These are phyloP conservation scores for Scatophagus argus DNA, from an alignment of 2,113 vertebrate genomes.

Conservation along the genomic window DNA sequence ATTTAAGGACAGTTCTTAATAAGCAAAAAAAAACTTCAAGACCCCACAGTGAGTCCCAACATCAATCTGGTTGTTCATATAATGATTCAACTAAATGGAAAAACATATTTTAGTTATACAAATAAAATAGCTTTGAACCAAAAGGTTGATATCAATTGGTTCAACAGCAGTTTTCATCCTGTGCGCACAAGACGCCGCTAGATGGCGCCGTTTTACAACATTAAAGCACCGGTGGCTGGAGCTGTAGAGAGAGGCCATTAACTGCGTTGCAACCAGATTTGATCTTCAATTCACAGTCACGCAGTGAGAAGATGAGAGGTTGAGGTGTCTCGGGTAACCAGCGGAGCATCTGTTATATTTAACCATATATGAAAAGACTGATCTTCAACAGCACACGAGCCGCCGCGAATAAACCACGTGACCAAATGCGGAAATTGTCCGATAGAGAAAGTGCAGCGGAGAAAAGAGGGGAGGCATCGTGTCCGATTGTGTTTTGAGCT, in stretches of 20 bases:
- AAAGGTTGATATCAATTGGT: too few relatives aligned
- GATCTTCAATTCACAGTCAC: neutral
- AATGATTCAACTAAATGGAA: too few relatives aligned
- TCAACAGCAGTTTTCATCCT: too few relatives aligned
- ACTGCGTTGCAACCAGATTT: neutral
- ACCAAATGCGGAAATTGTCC: constrained; percentile 67
- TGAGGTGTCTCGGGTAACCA: neutral
- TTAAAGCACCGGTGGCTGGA: too few relatives aligned
- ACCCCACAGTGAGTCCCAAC: too few relatives aligned
- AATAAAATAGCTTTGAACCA: too few relatives aligned
- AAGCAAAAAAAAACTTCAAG: too few relatives aligned
- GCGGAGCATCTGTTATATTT: neutral
- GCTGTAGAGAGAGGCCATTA: neutral
- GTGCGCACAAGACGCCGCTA: neutral
- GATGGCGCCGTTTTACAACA: neutral
- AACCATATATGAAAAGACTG: neutral
- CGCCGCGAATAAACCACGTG: constrained; percentile 53
- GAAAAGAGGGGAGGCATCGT: neutral
- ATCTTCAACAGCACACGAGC: neutral
- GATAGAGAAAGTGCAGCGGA: neutral
- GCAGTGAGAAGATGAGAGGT: neutral
- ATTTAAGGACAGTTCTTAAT: too few relatives aligned
- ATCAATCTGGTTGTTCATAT: too few relatives aligned
- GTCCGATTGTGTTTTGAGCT: constrained; percentile 28
- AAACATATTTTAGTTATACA: too few relatives aligned